These are phyloP conservation scores for Diadegma fenestrale DNA, from an alignment of 2,888 invertebrate genomes.

Conservation along the genomic window DNA sequence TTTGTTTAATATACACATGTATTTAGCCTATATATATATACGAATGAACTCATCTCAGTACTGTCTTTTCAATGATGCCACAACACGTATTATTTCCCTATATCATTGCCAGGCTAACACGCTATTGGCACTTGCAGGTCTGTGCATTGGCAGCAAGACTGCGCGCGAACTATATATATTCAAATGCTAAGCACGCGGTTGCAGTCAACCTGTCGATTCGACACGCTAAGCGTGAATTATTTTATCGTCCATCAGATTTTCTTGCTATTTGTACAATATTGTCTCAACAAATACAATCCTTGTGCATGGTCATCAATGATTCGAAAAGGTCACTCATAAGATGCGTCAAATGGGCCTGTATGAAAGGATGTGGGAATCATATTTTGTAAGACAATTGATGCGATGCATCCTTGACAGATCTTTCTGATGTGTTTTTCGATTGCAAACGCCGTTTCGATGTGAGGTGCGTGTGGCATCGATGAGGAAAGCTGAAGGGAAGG, in stretches of 20 bases:
- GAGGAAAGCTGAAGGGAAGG: neutral
- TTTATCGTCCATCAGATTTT: conserved; percentile 40
- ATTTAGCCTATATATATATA: conserved; percentile 12
- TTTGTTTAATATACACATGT: conserved; percentile 65
- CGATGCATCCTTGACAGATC: too few relatives aligned
- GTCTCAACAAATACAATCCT: neutral
- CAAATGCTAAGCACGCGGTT: conserved; percentile 41
- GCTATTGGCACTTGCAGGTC: conserved; percentile 37
- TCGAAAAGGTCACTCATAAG: neutral
- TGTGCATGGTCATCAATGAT: neutral
- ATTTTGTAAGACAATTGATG: too few relatives aligned
- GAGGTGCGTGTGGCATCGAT: conserved; percentile 43
- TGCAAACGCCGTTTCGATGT: neutral
- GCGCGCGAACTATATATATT: conserved; percentile 31
- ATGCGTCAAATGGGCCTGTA: too few relatives aligned
- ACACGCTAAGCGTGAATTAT: conserved; percentile 49
- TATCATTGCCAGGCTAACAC: conserved; percentile 28
- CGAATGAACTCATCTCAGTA: conserved; percentile 72
- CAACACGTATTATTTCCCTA: conserved; percentile 24
- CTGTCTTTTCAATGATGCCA: conserved; percentile 39
- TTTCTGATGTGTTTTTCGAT: too few relatives aligned
- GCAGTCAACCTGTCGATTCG: conserved; percentile 43
- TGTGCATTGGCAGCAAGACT: conserved; percentile 63
- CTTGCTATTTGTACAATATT: neutral
- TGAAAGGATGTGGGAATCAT: too few relatives aligned